These are phyloP conservation scores for Morpho helenor DNA, from an alignment of 2,888 invertebrate species.

Conservation along the genomic window DNA sequence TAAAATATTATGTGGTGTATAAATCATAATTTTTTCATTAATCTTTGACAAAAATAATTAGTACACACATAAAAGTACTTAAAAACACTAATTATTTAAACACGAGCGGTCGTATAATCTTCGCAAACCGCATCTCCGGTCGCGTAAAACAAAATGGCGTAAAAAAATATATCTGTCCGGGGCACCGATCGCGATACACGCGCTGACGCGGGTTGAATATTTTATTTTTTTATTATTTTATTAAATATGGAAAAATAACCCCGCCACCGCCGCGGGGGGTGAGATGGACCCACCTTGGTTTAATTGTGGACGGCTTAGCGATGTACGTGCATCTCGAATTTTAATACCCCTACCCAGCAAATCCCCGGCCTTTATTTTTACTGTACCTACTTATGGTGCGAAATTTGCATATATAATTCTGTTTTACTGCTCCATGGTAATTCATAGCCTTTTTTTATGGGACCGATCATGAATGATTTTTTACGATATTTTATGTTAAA, in stretches of 20 bases:
- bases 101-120: constrained; percentile 61
- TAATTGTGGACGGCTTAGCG: constrained; percentile 38
- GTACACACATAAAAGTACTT: constrained; percentile 31
- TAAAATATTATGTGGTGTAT: too few species aligned
- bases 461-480: constrained; percentile 1
- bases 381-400: constrained; percentile 46
- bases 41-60: background rate
- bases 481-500: too few species aligned
- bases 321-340: constrained; percentile 56
- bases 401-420: constrained; percentile 48
- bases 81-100: constrained; percentile 64
- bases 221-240: constrained; percentile 68
- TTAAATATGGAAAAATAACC: constrained; percentile 63
- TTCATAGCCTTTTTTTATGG: constrained; percentile 3
- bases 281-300: constrained; percentile 51
- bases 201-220: constrained; percentile 65
- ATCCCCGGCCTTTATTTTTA: constrained; percentile 60
- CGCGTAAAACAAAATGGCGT: constrained; percentile 64
- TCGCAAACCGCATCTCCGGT: constrained; percentile 55
- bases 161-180: constrained; percentile 58
- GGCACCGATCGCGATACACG: constrained; percentile 74
- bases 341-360: constrained; percentile 55
- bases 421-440: constrained; percentile 26
- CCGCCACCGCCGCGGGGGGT: constrained; percentile 32
- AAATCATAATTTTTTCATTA: background rate